phyloP scores from a whole-genome alignment of 2,888 invertebrate species.

The Ochropacha duplaris region DNA sequence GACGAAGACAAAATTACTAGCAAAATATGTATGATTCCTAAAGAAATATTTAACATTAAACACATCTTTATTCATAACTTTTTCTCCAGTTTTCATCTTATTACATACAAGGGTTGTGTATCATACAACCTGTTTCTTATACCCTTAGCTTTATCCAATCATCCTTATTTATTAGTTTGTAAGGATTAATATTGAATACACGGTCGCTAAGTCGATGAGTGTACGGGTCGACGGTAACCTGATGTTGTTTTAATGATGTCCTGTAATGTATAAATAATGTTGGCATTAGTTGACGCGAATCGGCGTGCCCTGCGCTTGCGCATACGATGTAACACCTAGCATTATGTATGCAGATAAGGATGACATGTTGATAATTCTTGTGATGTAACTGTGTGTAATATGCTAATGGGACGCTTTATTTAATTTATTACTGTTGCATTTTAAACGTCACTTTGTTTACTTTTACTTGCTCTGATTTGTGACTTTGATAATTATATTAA shows the following conservation, averaged over 20 bases:
- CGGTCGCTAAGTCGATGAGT: neutral
- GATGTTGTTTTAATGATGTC: conserved; percentile 65
- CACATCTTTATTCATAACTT: neutral
- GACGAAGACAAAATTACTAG: neutral
- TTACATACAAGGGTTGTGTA: neutral
- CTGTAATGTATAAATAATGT: conserved; percentile 69
- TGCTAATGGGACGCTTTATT: neutral
- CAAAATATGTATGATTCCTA: neutral
- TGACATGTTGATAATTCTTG: conserved; percentile 1
- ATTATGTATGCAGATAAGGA: conserved; percentile 3
- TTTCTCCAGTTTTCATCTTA: neutral
- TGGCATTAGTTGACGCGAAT: conserved; percentile 33
- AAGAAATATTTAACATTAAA: neutral
- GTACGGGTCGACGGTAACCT: conserved; percentile 32
- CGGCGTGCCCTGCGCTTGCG: conserved; percentile 3
- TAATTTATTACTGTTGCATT: neutral
- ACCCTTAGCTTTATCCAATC: neutral
- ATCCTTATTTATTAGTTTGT: neutral
- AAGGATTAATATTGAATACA: neutral
- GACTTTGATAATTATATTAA: neutral
- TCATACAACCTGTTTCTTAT: neutral
- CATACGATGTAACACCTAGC: conserved; percentile 6
- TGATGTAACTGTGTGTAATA: conserved; percentile 1
- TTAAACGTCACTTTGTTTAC: neutral
- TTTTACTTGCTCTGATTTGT: neutral